A percentile compares a stretch with the other conserved stretches of the same genome.
phyloP scores from a whole-genome alignment of 2,797 vertebrate genomes.

The Muscicapa comitata region DNA sequence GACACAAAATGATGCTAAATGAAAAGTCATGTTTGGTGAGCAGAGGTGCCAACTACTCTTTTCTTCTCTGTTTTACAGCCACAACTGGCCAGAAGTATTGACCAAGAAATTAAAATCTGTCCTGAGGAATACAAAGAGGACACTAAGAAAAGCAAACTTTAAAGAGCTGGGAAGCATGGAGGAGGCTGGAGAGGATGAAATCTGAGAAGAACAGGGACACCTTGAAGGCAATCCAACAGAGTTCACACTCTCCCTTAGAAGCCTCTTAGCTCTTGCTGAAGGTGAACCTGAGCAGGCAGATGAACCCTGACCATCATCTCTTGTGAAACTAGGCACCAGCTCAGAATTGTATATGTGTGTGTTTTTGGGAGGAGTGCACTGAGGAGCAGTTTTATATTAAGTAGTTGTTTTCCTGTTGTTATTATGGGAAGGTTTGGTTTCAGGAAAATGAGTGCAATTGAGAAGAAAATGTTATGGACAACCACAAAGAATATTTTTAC shows the following conservation, averaged over 20 bases:
- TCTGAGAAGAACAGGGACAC: background rate
- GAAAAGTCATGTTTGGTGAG: background rate
- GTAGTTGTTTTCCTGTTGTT: background rate
- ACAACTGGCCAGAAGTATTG: constrained; percentile 51
- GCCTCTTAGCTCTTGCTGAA: background rate
- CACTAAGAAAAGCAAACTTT: background rate
- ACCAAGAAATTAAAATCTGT: constrained; percentile 61
- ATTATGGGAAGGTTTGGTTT: background rate
- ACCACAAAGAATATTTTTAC: background rate
- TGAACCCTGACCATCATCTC: background rate
- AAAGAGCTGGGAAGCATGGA: background rate
- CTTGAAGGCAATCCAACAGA: background rate
- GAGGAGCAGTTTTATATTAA: background rate
- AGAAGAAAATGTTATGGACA: background rate
- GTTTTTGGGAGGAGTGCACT: background rate
- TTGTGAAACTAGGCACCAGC: background rate
- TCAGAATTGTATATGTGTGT: background rate
- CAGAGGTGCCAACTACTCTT: background rate
- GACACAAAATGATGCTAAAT: background rate
- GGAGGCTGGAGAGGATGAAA: background rate
- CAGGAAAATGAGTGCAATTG: background rate
- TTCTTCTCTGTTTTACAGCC: constrained; percentile 20
- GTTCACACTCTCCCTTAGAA: background rate
- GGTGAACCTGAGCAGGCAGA: background rate
- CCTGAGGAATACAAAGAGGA: constrained; percentile 36